Conservation (phyloP, 2,113 vertebrate genomes). For the Ranitomeya variabilis region DNA sequence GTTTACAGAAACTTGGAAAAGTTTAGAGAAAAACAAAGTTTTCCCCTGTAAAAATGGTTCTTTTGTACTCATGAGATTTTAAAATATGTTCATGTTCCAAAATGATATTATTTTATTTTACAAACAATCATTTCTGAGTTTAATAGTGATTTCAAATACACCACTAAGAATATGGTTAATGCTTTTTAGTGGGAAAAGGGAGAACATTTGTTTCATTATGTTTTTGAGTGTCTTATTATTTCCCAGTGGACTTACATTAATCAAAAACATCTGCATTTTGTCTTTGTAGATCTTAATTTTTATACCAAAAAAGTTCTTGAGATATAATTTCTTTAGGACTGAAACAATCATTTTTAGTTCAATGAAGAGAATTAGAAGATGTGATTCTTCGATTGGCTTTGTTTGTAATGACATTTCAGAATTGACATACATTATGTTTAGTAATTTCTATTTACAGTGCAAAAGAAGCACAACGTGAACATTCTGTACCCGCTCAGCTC, state of each 20-base stretch:
- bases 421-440: not conserved
- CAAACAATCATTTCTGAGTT: conserved; percentile 13
- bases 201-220: conserved; percentile 48
- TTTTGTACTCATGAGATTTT: not conserved
- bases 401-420: not conserved
- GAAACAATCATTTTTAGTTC: not conserved
- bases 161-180: conserved; percentile 18
- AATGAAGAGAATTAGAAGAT: not conserved
- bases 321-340: conserved; percentile 24
- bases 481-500: not conserved
- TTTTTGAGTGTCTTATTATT: conserved; percentile 52
- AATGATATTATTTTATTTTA: not conserved
- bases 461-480: not conserved
- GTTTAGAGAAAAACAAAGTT: not conserved
- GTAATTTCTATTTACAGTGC: not conserved
- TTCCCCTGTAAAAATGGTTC: not conserved
- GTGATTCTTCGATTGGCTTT: not conserved
- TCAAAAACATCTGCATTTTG: conserved; percentile 40
- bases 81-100: not conserved
- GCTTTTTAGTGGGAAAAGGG: conserved; percentile 14
- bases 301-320: not conserved
- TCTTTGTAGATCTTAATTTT: conserved; percentile 6
- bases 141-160: conserved; percentile 42
- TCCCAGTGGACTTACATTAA: conserved; percentile 41
- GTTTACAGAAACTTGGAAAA: not conserved